Base-by-base conservation (phyloP, 2,888 invertebrate species). In the Drosophila flavopinicola region DNA sequence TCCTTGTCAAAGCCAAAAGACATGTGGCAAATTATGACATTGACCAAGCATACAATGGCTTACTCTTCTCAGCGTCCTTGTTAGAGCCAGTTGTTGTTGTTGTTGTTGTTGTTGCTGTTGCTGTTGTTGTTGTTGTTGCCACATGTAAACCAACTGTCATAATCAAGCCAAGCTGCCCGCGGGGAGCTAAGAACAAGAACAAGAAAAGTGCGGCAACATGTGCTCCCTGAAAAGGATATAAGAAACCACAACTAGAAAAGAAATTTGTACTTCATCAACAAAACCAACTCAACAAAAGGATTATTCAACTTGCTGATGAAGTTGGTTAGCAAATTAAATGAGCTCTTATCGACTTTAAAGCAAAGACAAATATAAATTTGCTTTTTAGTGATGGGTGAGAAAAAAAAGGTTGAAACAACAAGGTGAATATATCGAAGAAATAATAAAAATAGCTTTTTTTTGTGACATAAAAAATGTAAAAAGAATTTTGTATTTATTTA, bases 91-190 rank as follows among this genome's bases (percentile, higher is more conserved):
- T 73, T 65, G 30, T 24, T 54, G 33, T 27, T 42, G 17, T 15
- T 53, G 29, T 53, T 53, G 53, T 15, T 15, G 29, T 35, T 52
- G 25, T 29, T 42, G 13, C 32, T 38, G 35, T 45, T 57, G 23
- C 17, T 27, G 39, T 57, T 69, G 24, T 35, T 59, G 38, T 44
- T 71, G 24, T 33, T 61, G 52, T 57, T 64, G 71, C 33, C 57
- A 57, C 71, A 66, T 83, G 85, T 72, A 61, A 86, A 57, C 47
- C 78, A 59, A 73, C 85, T 84, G 85, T 77, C 87, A 86, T 86
- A 87, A 87, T 84, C 78, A 80, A 80, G 70, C 48, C 77, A 80
- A 87, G 58, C 57, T 67, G 78, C 65, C 87, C 82, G 60, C 78
- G 65, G 85, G 85, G 75, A 79, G 30, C 11, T 25, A 24, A 38